Evolutionary conservation across 2,113 vertebrate species (phyloP).

Genomic region (Cyphomyrus plagiostoma): DNA sequence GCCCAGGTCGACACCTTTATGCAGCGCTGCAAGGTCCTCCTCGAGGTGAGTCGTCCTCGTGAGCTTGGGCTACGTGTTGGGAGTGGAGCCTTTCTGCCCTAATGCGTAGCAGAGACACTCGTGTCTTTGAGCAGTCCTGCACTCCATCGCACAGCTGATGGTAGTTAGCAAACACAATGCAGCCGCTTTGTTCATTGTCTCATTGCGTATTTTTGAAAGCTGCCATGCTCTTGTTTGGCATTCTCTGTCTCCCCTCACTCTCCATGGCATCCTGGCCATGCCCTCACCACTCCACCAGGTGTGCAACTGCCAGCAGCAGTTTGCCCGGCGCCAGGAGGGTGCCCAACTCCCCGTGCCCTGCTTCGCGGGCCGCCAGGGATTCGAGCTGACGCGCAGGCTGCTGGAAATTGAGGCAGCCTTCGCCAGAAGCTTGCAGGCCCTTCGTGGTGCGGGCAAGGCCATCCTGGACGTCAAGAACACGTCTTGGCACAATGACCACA

Average conservation of each 20-base stretch:
- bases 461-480: slow-evolving; percentile 69
- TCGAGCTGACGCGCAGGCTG: slow-evolving; percentile 58
- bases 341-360: slow-evolving; percentile 55
- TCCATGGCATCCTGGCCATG: neutral
- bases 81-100: neutral
- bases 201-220: neutral
- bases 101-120: neutral
- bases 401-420: slow-evolving; percentile 68
- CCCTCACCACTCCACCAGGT: slow-evolving; percentile 53
- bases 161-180: neutral
- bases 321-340: slow-evolving; percentile 61
- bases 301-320: slow-evolving; percentile 77
- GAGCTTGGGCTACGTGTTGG: neutral
- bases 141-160: neutral
- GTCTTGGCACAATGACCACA: slow-evolving; percentile 69
- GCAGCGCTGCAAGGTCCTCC: slow-evolving; percentile 71
- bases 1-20: slow-evolving; percentile 72
- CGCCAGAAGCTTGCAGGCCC: slow-evolving; percentile 50
- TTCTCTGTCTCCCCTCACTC: neutral
- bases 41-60: slow-evolving; percentile 61
- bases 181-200: neutral
- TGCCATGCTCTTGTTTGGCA: neutral
- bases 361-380: slow-evolving; percentile 61
- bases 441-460: slow-evolving; percentile 50
- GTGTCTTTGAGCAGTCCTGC: neutral